These are phyloP conservation scores for Crotalus helleri DNA, from an alignment of 2,113 vertebrate genomes.

Conservation along the genomic window DNA sequence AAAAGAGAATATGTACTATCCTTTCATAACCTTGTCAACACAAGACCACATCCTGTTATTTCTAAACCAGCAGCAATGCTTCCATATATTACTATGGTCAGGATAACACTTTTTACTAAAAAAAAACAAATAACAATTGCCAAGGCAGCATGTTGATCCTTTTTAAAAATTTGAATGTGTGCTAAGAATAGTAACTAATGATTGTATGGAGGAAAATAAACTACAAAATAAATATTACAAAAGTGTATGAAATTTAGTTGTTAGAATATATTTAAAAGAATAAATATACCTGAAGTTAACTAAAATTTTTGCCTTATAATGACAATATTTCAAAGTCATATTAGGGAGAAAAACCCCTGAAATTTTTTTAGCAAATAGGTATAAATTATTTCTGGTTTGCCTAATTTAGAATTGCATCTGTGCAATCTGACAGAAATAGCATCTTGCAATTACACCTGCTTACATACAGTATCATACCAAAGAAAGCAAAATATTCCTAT, in stretches of 20 bases:
- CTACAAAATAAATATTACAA: not conserved
- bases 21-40: not conserved
- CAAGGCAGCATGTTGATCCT: not conserved
- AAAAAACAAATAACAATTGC: constrained; percentile 2
- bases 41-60: not conserved
- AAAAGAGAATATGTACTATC: not conserved
- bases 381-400: not conserved
- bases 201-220: not conserved
- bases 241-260: not conserved
- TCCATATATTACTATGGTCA: not conserved
- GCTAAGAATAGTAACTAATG: not conserved
- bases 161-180: not conserved
- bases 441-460: not conserved
- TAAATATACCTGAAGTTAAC: not conserved
- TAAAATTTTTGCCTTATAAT: not conserved
- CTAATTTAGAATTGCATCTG: not conserved
- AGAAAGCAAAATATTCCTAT: not conserved
- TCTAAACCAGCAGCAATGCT: not conserved
- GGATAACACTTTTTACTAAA: not conserved
- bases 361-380: not conserved
- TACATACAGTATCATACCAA: not conserved
- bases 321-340: not conserved
- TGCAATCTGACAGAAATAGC: not conserved
- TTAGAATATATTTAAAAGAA: not conserved
- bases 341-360: not conserved